These are phyloP conservation scores for Agonopterix arenella DNA, from an alignment of 2,888 invertebrate species.

Conservation along the genomic window DNA sequence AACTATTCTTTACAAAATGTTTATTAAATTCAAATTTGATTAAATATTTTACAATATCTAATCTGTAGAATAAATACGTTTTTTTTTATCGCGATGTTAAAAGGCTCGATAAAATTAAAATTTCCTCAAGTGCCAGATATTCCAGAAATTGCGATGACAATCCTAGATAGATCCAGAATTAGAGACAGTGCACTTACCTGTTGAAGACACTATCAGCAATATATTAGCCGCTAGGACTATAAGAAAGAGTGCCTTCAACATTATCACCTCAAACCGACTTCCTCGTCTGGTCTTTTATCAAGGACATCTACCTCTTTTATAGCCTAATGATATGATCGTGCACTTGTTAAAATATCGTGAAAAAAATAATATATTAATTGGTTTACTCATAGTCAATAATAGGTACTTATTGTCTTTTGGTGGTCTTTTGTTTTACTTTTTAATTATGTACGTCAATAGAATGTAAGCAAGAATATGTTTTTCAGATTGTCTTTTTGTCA, in stretches of 20 bases:
- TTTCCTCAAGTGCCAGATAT: no score
- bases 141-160: no score
- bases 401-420: background rate
- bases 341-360: conserved; percentile 34
- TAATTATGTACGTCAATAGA: no score
- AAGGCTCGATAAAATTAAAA: no score
- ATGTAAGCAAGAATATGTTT: no score
- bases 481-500: no score
- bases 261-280: conserved; percentile 15
- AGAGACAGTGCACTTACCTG: conserved; percentile 16
- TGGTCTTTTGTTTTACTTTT: background rate
- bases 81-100: no score
- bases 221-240: conserved; percentile 22
- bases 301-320: conserved; percentile 33
- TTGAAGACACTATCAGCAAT: conserved; percentile 14
- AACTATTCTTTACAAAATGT: no score
- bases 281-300: conserved; percentile 18
- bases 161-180: no score
- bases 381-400: background rate
- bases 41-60: no score
- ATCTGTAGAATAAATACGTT: no score
- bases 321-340: conserved; percentile 18
- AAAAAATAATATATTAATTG: conserved; percentile 1
- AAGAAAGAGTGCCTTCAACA: conserved; percentile 33
- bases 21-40: no score